Percentiles rank a stretch among this genome's conserved stretches.
These are phyloP conservation scores for Formica selysi DNA, from an alignment of 1,140 invertebrate species.

Conservation along the genomic window DNA sequence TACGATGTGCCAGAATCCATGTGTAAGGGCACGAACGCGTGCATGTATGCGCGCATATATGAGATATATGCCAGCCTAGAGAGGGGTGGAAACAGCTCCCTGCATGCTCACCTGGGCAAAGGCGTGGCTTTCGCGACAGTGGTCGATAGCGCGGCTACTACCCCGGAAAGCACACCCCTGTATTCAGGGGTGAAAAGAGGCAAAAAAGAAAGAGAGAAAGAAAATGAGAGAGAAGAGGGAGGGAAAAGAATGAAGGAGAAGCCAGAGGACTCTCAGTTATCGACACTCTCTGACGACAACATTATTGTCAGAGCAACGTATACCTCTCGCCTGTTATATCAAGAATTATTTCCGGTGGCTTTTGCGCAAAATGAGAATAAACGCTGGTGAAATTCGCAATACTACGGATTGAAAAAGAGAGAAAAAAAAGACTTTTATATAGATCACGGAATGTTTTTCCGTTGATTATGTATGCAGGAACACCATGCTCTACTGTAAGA, in stretches of 20 bases:
- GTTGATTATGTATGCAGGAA: conserved; percentile 3
- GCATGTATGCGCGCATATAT: background rate
- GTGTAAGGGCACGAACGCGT: background rate
- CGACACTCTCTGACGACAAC: conserved; percentile 58
- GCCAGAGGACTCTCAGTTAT: conserved; percentile 69
- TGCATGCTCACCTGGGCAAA: conserved; percentile 78
- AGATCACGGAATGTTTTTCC: conserved; percentile 10
- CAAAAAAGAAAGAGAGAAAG: conserved; percentile 19
- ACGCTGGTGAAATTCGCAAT: conserved; percentile 38
- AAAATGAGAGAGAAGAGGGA: background rate
- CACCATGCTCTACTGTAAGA: background rate
- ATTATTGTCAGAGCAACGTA: conserved; percentile 48
- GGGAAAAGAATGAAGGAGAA: conserved; percentile 48
- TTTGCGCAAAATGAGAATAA: conserved; percentile 51
- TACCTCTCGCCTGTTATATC: conserved; percentile 35
- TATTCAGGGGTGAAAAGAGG: conserved; percentile 31
- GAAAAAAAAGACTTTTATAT: background rate
- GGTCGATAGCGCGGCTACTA: conserved; percentile 76
- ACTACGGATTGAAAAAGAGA: background rate
- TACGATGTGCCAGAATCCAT: conserved; percentile 26
- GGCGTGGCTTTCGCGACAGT: conserved; percentile 80
- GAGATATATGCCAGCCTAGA: conserved; percentile 11
- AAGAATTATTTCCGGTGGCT: conserved; percentile 57
- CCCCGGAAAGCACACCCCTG: conserved; percentile 71
- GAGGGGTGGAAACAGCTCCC: conserved; percentile 71